These are phyloP conservation scores for Benthosema pterotum DNA, from an alignment of 2,797 vertebrate genomes.

Conservation along the genomic window DNA sequence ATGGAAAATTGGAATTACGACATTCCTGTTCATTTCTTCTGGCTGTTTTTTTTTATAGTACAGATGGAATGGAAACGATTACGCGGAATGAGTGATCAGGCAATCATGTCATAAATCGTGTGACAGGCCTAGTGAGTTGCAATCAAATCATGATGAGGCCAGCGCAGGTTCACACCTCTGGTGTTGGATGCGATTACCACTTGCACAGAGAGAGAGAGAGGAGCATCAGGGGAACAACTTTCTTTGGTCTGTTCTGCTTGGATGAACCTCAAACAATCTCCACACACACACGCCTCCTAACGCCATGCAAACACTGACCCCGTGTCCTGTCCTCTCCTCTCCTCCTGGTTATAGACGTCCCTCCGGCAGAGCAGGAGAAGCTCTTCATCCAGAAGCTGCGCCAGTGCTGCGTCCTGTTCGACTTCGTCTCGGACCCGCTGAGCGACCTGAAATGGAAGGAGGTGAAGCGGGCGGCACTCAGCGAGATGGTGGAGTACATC, in stretches of 20 bases:
- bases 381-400: constrained; percentile 98
- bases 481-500: constrained; percentile 99
- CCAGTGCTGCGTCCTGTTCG: constrained; percentile 98
- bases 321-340: background rate
- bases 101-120: too few relatives aligned
- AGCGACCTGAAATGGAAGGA: constrained; percentile 99
- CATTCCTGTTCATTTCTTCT: too few relatives aligned
- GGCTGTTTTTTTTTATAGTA: too few relatives aligned
- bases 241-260: background rate
- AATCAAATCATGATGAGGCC: too few relatives aligned
- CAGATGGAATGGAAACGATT: background rate
- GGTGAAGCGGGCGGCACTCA: constrained; percentile 95
- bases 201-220: too few relatives aligned
- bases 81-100: too few relatives aligned
- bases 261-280: background rate
- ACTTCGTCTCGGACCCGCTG: constrained; percentile 96
- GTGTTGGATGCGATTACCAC: background rate
- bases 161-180: background rate
- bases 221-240: background rate
- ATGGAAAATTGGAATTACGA: too few relatives aligned
- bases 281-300: background rate
- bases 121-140: too few relatives aligned
- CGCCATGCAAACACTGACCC: background rate
- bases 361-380: constrained; percentile 96
- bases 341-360: constrained; percentile 83